phyloP scores from a whole-genome alignment of 1,140 invertebrate species.

The Drosophila littoralis region DNA sequence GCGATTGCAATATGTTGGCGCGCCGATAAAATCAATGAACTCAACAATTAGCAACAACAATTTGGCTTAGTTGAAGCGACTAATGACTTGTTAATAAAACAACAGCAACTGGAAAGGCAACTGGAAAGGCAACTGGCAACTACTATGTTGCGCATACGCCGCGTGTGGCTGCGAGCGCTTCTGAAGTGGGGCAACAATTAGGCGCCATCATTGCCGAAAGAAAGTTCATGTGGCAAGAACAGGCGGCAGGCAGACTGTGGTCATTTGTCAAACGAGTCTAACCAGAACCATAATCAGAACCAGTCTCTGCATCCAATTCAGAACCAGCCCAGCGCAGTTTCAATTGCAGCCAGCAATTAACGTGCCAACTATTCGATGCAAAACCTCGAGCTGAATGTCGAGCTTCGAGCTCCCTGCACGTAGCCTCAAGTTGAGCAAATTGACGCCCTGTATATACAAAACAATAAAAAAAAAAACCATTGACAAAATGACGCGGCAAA shows the following conservation, averaged over 20 bases:
- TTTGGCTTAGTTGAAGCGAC: slow-evolving; percentile 15
- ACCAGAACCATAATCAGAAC: slow-evolving; percentile 47
- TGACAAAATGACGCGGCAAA: slow-evolving; percentile 24
- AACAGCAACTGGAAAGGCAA: slow-evolving; percentile 27
- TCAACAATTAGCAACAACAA: slow-evolving; percentile 27
- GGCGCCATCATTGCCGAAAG: slow-evolving; percentile 13
- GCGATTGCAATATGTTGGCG: slow-evolving; percentile 32
- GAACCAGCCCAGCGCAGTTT: slow-evolving; percentile 11
- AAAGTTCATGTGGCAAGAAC: slow-evolving; percentile 32
- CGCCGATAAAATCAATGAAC: slow-evolving; percentile 46
- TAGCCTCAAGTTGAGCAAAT: slow-evolving; percentile 37
- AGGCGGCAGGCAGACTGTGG: slow-evolving; percentile 34
- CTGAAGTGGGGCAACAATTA: slow-evolving; percentile 56
- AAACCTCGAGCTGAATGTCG: slow-evolving; percentile 1
- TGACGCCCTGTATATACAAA: slow-evolving; percentile 20
- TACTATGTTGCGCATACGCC: slow-evolving; percentile 63
- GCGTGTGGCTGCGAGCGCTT: slow-evolving; percentile 14
- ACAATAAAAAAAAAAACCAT: slow-evolving; percentile 7
- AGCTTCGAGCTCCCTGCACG: neutral
- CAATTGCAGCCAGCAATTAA: slow-evolving; percentile 47
- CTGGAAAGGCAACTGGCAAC: slow-evolving; percentile 22
- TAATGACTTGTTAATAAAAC: slow-evolving; percentile 13
- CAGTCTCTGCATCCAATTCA: slow-evolving; percentile 10
- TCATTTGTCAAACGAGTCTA: slow-evolving; percentile 57
- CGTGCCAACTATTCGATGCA: slow-evolving; percentile 14